Evolutionary conservation across 2,888 invertebrate genomes (phyloP).

Genomic region (Chrysolina americana): DNA sequence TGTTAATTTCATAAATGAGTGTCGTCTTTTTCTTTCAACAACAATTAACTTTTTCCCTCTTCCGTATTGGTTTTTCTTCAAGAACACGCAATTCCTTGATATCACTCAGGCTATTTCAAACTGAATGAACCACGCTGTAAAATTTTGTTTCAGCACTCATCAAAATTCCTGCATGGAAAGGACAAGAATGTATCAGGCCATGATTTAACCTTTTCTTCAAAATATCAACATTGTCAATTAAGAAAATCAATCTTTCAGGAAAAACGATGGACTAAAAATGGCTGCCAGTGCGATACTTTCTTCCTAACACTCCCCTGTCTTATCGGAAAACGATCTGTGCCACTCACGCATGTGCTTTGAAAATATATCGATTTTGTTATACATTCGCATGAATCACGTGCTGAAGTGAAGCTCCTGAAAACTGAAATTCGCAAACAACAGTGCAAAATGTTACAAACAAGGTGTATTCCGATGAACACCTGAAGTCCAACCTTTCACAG

Average conservation of each 20-base stretch:
- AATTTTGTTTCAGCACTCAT: too few relatives aligned
- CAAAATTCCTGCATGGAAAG: too few relatives aligned
- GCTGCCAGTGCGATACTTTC: background rate
- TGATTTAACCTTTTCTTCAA: too few relatives aligned
- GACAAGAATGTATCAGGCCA: too few relatives aligned
- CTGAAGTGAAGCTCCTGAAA: conserved; percentile 11
- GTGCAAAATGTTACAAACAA: conserved; percentile 26
- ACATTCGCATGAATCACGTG: conserved; percentile 41
- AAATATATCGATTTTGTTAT: conserved; percentile 29
- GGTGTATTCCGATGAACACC: conserved; percentile 14
- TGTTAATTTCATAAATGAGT: too few relatives aligned
- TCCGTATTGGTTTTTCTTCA: too few relatives aligned
- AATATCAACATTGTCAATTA: background rate
- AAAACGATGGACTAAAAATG: background rate
- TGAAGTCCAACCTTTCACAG: conserved; percentile 14
- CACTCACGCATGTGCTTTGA: too few relatives aligned
- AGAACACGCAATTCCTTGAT: too few relatives aligned
- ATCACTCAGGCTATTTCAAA: too few relatives aligned
- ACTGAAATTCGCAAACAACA: conserved; percentile 12
- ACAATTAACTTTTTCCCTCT: too few relatives aligned
- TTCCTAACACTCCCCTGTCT: background rate
- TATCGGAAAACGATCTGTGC: conserved; percentile 13
- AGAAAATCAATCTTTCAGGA: background rate
- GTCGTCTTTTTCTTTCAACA: too few relatives aligned
- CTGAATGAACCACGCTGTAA: too few relatives aligned